Conservation (phyloP, 2,797 vertebrate species). For the Rhinella marina region DNA sequence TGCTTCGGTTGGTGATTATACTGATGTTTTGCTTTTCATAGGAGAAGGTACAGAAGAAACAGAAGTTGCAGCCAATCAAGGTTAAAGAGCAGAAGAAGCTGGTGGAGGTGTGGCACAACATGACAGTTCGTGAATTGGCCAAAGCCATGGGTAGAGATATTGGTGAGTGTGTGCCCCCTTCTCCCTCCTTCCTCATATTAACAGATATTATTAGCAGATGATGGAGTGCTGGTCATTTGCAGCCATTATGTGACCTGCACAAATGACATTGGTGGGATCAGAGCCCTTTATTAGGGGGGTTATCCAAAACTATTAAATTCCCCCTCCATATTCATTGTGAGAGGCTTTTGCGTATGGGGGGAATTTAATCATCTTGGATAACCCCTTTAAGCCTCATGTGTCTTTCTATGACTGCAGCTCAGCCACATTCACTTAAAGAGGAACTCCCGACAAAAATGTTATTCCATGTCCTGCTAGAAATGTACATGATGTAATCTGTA, state of each 20-base stretch:
- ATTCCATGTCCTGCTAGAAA: no score
- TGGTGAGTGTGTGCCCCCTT: conserved; percentile 73
- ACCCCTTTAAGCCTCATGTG: no score
- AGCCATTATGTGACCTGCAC: background rate
- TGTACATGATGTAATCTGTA: no score
- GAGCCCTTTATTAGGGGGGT: background rate
- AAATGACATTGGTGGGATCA: background rate
- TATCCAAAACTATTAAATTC: no score
- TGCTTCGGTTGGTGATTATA: background rate
- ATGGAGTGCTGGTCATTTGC: background rate
- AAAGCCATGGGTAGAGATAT: conserved; percentile 85
- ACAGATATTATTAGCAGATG: background rate
- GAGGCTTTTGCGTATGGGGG: no score
- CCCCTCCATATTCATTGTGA: background rate
- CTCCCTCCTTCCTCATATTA: no score
- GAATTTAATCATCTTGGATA: no score
- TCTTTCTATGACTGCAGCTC: background rate
- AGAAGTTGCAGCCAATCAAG: conserved; percentile 68
- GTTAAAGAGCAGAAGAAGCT: conserved; percentile 76
- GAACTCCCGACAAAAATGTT: no score
- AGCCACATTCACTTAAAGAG: background rate
- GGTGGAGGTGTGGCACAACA: conserved; percentile 83
- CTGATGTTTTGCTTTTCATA: conserved; percentile 62
- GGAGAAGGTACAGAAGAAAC: conserved; percentile 69
- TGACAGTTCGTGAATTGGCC: conserved; percentile 86